Conservation (phyloP, 2,113 vertebrate species). For the Hemiprocne comata region DNA sequence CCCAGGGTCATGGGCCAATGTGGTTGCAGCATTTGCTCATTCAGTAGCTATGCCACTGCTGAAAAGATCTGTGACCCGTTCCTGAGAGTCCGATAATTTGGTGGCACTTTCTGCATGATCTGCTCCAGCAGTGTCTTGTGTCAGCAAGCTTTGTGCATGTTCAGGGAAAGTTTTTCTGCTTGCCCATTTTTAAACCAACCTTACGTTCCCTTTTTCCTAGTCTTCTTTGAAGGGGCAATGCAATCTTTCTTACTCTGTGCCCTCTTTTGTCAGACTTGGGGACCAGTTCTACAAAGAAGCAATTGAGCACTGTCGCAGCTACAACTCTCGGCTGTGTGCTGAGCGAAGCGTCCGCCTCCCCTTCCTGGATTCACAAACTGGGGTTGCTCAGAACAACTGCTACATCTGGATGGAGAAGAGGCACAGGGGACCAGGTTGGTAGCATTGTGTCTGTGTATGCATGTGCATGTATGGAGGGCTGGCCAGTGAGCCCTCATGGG, state of each 20-base stretch:
- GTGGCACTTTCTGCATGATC: not conserved
- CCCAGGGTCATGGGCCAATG: not conserved
- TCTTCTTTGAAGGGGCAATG: not conserved
- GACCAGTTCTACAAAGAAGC: conserved; percentile 99
- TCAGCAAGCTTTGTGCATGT: not conserved
- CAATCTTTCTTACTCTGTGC: not conserved
- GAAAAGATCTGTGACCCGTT: not conserved
- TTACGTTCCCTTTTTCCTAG: not conserved
- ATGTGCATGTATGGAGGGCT: not conserved
- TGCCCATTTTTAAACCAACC: not conserved
- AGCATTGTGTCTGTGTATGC: not conserved
- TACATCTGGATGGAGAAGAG: conserved; percentile 99
- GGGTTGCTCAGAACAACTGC: conserved; percentile 98
- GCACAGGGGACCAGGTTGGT: conserved; percentile 92
- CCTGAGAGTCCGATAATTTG: not conserved
- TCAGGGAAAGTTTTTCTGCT: not conserved
- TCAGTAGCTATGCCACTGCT: not conserved
- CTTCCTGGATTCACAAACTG: conserved; percentile 95
- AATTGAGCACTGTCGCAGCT: conserved; percentile 97
- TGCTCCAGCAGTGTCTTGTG: not conserved
- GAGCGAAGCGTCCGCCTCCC: conserved; percentile 95
- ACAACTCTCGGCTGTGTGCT: conserved; percentile 93
- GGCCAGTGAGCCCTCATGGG: conserved; percentile 13
- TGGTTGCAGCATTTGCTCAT: not conserved
- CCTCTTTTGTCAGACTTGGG: conserved; percentile 81